A percentile compares a stretch with the other conserved stretches of the same genome.
phyloP scores from a whole-genome alignment of 2,888 invertebrate genomes.

The Eilema caniola region DNA sequence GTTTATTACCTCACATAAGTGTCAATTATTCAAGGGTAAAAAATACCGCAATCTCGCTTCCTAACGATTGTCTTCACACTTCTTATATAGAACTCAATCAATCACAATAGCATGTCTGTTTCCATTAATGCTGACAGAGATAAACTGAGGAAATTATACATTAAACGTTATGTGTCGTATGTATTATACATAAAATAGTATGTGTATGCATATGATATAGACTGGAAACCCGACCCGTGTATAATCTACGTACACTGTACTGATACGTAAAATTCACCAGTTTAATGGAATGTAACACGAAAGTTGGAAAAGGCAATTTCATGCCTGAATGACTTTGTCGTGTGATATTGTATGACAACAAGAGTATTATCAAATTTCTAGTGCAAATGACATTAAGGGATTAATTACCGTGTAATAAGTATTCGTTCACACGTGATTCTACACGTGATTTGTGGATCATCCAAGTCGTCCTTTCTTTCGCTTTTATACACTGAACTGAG shows the following conservation, averaged over 20 bases:
- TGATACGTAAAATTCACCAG: slow-evolving; percentile 14
- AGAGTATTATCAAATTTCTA: neutral
- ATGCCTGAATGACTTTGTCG: slow-evolving; percentile 9
- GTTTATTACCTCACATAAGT: neutral
- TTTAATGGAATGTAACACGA: slow-evolving; percentile 28
- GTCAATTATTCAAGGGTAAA: slow-evolving; percentile 3
- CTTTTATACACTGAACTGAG: neutral
- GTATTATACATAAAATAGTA: too few relatives aligned
- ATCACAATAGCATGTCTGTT: slow-evolving; percentile 54
- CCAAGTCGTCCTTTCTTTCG: neutral
- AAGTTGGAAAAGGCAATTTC: slow-evolving; percentile 14
- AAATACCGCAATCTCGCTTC: slow-evolving; percentile 23
- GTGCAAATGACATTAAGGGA: neutral
- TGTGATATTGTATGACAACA: neutral
- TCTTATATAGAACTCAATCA: slow-evolving; percentile 47
- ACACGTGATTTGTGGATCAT: slow-evolving; percentile 4
- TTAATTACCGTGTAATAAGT: neutral
- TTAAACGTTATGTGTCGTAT: too few relatives aligned
- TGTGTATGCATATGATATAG: too few relatives aligned
- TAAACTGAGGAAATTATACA: slow-evolving; percentile 49
- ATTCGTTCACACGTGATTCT: neutral
- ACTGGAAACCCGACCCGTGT: too few relatives aligned
- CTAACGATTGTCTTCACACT: slow-evolving; percentile 54
- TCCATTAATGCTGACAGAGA: slow-evolving; percentile 47
- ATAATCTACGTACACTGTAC: too few relatives aligned